Conservation (phyloP, 2,797 vertebrate genomes). For the Anabacerthia variegaticeps region DNA sequence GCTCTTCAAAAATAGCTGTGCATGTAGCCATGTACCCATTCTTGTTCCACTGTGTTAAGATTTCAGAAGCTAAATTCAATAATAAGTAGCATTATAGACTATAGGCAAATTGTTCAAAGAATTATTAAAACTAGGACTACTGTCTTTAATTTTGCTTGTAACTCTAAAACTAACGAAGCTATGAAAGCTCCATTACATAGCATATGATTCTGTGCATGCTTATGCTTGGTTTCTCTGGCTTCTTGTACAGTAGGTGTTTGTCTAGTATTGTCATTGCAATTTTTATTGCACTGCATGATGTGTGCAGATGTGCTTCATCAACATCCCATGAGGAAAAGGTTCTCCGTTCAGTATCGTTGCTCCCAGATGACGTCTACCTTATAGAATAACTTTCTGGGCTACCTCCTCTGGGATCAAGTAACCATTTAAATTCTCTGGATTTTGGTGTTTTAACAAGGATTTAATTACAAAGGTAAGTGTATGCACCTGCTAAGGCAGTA, state of each 20-base stretch:
- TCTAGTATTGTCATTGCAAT: constrained; percentile 71
- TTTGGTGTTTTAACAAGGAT: constrained; percentile 89
- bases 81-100: neutral
- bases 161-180: constrained; percentile 4
- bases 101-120: neutral
- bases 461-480: constrained; percentile 88
- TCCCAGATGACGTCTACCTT: constrained; percentile 88
- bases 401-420: constrained; percentile 85
- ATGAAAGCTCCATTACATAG: constrained; percentile 18
- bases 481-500: constrained; percentile 83
- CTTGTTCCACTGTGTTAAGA: neutral
- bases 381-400: constrained; percentile 89
- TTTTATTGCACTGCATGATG: constrained; percentile 74
- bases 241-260: constrained; percentile 64
- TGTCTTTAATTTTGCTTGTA: neutral
- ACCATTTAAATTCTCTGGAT: constrained; percentile 87
- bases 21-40: neutral
- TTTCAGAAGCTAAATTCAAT: neutral
- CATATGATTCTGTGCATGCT: constrained; percentile 26
- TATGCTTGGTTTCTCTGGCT: constrained; percentile 21
- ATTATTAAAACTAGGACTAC: neutral
- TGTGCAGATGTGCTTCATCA: constrained; percentile 79
- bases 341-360: constrained; percentile 69
- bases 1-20: neutral
- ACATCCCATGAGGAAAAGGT: constrained; percentile 73